Evolutionary conservation across 2,797 vertebrate genomes (phyloP).

Genomic region (Gouania willdenowi): DNA sequence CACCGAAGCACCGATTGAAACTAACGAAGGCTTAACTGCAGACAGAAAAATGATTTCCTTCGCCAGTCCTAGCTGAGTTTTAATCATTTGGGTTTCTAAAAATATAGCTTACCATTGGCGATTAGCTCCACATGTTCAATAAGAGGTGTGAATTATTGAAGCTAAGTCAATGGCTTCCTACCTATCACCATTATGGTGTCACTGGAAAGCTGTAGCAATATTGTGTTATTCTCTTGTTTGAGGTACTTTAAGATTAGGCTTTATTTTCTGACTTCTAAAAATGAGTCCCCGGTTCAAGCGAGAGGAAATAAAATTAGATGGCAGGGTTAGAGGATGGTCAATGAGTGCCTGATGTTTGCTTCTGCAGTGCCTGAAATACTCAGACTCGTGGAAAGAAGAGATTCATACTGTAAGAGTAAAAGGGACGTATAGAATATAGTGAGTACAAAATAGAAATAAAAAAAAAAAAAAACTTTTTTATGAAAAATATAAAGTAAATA

Average conservation of each 20-base stretch:
- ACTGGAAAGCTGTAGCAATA: background rate
- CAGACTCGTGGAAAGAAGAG: no score
- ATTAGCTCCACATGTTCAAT: constrained; percentile 17
- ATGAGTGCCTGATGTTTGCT: no score
- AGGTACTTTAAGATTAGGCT: constrained; percentile 1
- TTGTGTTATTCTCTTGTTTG: background rate
- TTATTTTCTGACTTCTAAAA: no score
- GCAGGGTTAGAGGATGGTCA: no score
- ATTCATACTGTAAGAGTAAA: no score
- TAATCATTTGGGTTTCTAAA: constrained; percentile 19
- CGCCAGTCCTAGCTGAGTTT: constrained; percentile 4
- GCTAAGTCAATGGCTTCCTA: constrained; percentile 13
- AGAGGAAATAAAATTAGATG: no score
- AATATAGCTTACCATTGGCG: constrained; percentile 16
- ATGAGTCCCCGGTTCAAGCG: no score
- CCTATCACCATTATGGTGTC: constrained; percentile 10
- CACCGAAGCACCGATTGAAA: constrained; percentile 16
- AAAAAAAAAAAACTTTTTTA: no score
- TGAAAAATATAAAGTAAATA: no score
- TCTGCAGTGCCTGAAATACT: no score
- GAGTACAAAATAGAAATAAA: no score
- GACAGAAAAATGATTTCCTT: constrained; percentile 11
- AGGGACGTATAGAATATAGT: no score
- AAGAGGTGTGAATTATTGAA: constrained; percentile 12
- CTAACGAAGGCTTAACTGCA: constrained; percentile 19